Base-by-base conservation (phyloP, 2,888 invertebrate species). In the Phyto melanocephala region DNA sequence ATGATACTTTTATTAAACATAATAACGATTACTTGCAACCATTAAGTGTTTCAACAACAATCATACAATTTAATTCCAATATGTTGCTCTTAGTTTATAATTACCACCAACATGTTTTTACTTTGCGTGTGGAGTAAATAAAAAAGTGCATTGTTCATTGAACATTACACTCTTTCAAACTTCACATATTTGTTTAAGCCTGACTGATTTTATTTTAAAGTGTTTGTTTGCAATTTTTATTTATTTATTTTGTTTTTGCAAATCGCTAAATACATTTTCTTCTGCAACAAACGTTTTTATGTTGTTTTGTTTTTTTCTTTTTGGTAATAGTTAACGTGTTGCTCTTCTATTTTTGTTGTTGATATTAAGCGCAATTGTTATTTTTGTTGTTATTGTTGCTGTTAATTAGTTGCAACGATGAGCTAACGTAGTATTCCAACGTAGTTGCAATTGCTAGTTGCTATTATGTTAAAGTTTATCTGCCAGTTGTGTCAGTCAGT, bases 331-430 rank as follows among this genome's bases (percentile, higher is more conserved):
- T 71, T 74, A 70, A 68, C 28, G 65, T 74, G 71, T 56, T 54
- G 62, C 56, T 74, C 56, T 11, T 37, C 17, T 42, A 11, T 35
- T 63, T 33, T 67, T 77, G 68, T 77, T 67, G 63, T 22, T 63
- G 50, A 68, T 63, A 74, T 62, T 58, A 40, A 74, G 50, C 40
- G 56, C 37, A 47, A 40, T 54, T 58, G 40, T 24, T 42, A 63
- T 17, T 63, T 28, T 56, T 67, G 56, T n/a, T 62, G 35, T 24
- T 58, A 28, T 20, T 68, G 37, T 67, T 67, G 56, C 68, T 70
- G 52, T 37, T 70, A 83, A 83, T 83, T 83, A 80, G 80, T 80
- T 74, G 83, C 77, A 80, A 65, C 72, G 77, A 80, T 82, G 75
- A 79, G 79, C 71, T 76, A 33, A 54, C 60, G 60, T 71, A 79